phyloP scores from a whole-genome alignment of 37 sponge, comb jelly and placozoan genomes.

The Eunapius fragilis region DNA sequence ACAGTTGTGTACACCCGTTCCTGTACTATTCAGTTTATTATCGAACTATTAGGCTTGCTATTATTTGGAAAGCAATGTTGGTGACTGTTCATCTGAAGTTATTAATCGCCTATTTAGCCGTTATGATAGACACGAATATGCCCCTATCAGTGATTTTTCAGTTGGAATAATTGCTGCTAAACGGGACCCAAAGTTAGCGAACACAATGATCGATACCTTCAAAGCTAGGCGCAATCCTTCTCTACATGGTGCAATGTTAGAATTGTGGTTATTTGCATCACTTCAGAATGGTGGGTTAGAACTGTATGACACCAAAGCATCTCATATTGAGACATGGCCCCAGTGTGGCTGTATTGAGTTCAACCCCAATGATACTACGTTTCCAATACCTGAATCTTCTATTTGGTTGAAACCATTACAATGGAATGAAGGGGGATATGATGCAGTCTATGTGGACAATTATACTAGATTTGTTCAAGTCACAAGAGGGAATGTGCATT shows the following conservation, averaged over 20 bases:
- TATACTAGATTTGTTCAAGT: background rate
- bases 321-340: too few species aligned
- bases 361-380: background rate
- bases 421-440: background rate
- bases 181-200: background rate
- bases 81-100: background rate
- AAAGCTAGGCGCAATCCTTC: background rate
- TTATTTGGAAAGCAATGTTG: background rate
- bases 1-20: too few species aligned
- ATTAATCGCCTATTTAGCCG: background rate
- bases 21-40: too few species aligned
- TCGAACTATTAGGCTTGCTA: too few species aligned
- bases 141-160: background rate
- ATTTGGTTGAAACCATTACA: background rate
- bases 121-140: background rate
- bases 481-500: background rate
- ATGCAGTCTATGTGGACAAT: background rate
- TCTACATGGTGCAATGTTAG: background rate
- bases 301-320: background rate
- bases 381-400: background rate
- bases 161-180: background rate
- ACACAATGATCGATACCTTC: background rate
- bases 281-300: background rate
- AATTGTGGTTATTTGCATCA: background rate
- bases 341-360: background rate